Base-by-base conservation (phyloP, 2,797 vertebrate species). In the Salmo trutta region DNA sequence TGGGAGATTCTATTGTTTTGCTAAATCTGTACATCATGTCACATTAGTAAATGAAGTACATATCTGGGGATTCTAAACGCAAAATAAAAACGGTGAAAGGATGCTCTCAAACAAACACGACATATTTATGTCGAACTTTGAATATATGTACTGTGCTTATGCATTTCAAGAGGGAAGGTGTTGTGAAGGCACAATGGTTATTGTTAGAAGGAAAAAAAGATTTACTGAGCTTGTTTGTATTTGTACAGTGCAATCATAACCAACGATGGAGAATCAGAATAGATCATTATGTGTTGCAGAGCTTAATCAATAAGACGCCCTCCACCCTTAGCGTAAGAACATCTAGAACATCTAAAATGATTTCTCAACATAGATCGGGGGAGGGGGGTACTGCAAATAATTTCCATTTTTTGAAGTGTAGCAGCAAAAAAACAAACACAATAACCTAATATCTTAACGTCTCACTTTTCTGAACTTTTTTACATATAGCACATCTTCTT, bases 351-450 rank as follows among this genome's bases (percentile, higher is more conserved):
- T 62, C 19, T 62, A 76, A 47, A 67, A 56, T 68, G 75, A 73
- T 29, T 75, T 64, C 51, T 47, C 65, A 73, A 78, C 73, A 52
- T 75, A 71, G 73, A 62, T 29, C 5, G 72, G 71, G 83, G 75
- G 85, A 83, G 86, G 83, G 88, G 86, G 91, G 82, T 90, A 93
- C 93, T 94, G 93, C 93, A 94, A 93, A 91, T 91, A 87, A 92
- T 90, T 90, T 94, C 91, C 91, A 88, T 92, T 91, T 86, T 88
- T 89, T 90, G 85, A 93, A 92, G 90, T 90, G 90, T 93, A 94
- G 94, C 94, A 95, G 94, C 94, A 92, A 94, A 92, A 92, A 91
- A 86, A 69, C 67, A 90, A 91, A 95, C 92, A 95, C 93, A 93
- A 94, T 93, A 94, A 87, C 87, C 94, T 93, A 93, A 92, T 93